Evolutionary conservation across 1,140 invertebrate species (phyloP).

Genomic region (Idris sp.): DNA sequence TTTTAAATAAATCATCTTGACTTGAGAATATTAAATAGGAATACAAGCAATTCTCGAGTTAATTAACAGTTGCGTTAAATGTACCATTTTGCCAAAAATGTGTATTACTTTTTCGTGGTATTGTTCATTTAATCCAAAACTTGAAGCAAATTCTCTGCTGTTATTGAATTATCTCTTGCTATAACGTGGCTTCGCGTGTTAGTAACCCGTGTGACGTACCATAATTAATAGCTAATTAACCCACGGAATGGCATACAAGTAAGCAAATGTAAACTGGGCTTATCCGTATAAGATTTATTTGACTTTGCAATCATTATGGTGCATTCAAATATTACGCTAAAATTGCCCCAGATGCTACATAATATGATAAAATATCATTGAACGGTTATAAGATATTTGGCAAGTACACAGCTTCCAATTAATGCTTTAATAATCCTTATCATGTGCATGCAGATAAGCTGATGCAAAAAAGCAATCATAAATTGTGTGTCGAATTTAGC

Average conservation of each 20-base stretch:
- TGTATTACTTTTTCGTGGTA: conserved; percentile 1
- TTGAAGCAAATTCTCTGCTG: conserved; percentile 32
- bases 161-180: conserved; percentile 63
- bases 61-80: too few species aligned
- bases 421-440: too few species aligned
- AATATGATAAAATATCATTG: background rate
- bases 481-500: too few species aligned
- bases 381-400: conserved; percentile 5
- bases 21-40: too few species aligned
- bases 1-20: too few species aligned
- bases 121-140: conserved; percentile 26
- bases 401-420: conserved; percentile 6
- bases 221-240: conserved; percentile 68
- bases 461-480: too few species aligned
- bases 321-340: conserved; percentile 12
- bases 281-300: conserved; percentile 54
- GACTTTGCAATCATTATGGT: conserved; percentile 30
- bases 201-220: conserved; percentile 38
- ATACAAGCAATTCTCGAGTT: too few species aligned
- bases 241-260: conserved; percentile 40
- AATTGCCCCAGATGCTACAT: background rate
- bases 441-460: too few species aligned
- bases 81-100: background rate
- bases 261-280: conserved; percentile 37
- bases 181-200: conserved; percentile 32